phyloP scores from a whole-genome alignment of 2,888 invertebrate species.

The Drosophila setosimentum region DNA sequence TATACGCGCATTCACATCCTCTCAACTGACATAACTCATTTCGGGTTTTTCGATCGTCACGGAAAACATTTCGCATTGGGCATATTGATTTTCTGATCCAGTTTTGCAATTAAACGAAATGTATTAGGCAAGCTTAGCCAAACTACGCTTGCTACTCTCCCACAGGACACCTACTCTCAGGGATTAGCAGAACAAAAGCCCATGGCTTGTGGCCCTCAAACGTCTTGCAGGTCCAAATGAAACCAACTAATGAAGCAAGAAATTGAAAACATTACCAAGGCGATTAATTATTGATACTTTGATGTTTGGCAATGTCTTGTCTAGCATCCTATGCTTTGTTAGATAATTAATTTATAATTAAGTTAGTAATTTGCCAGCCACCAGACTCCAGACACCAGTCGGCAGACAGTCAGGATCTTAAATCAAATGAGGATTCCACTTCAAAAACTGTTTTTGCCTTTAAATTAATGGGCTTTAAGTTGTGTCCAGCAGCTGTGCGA shows the following conservation, averaged over 20 bases:
- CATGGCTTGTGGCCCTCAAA: conserved; percentile 18
- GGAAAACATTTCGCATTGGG: conserved; percentile 20
- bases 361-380: conserved; percentile 65
- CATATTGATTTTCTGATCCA: conserved; percentile 45
- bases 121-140: conserved; percentile 20
- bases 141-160: not conserved
- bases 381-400: conserved; percentile 9
- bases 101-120: not conserved
- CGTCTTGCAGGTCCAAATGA: conserved; percentile 53
- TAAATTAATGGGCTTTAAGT: conserved; percentile 65
- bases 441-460: conserved; percentile 37
- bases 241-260: conserved; percentile 77
- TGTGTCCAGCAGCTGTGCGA: conserved; percentile 51
- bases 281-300: conserved; percentile 81
- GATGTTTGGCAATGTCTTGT: conserved; percentile 57
- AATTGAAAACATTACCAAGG: conserved; percentile 79
- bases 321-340: conserved; percentile 53
- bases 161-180: conserved; percentile 26
- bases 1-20: conserved; percentile 31
- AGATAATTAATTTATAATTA: conserved; percentile 79
- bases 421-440: conserved; percentile 25
- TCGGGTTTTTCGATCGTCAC: conserved; percentile 26
- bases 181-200: conserved; percentile 50
- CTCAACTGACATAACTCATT: conserved; percentile 47
- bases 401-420: conserved; percentile 19